Percentiles rank a stretch among this genome's conserved stretches.
phyloP scores from a whole-genome alignment of 2,113 vertebrate species.

The Rafetus swinhoei region DNA sequence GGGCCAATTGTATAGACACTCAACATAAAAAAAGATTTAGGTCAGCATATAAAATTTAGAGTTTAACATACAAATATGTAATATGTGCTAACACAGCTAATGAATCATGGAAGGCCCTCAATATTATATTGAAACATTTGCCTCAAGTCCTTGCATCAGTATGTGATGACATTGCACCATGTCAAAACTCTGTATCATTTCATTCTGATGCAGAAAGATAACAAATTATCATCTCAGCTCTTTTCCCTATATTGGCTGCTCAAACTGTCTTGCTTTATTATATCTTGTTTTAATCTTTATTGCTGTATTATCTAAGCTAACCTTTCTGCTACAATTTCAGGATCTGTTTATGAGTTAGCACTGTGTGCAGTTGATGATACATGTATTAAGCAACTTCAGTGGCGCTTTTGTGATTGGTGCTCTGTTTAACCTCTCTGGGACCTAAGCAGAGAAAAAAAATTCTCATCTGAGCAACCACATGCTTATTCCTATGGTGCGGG shows the following conservation, averaged over 20 bases:
- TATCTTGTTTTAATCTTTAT: background rate
- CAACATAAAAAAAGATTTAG: background rate
- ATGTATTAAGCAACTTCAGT: background rate
- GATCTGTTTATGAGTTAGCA: background rate
- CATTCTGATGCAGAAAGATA: background rate
- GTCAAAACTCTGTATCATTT: background rate
- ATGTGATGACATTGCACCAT: background rate
- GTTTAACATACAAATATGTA: background rate
- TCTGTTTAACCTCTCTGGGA: background rate
- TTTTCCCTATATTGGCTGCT: background rate
- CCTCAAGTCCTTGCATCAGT: background rate
- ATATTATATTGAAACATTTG: background rate
- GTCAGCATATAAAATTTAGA: background rate
- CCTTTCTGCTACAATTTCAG: background rate
- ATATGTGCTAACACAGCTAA: background rate
- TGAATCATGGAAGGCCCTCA: background rate
- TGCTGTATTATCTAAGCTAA: background rate
- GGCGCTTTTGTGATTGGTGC: background rate
- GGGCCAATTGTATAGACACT: background rate
- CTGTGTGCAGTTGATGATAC: background rate
- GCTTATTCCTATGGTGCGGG: rapidly evolving
- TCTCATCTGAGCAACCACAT: background rate
- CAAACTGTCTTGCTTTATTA: background rate
- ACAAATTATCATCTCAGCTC: background rate
- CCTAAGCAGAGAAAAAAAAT: background rate